Conservation (phyloP, 64 coral and sea anemone genomes). For the Astreopora myriophthalma region DNA sequence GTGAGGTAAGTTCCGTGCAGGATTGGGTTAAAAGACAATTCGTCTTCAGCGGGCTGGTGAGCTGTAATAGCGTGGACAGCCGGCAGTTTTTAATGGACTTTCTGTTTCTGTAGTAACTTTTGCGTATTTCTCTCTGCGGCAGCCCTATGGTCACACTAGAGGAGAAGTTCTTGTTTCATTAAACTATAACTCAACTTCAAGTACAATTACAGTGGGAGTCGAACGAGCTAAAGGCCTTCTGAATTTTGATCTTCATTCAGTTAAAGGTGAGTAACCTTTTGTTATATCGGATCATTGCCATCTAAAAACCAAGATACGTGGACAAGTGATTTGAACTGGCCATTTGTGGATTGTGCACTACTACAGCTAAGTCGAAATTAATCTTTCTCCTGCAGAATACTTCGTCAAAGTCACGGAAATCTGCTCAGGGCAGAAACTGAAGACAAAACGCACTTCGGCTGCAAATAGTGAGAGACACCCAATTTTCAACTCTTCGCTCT, state of each 20-base stretch:
- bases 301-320: too few relatives aligned
- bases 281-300: too few relatives aligned
- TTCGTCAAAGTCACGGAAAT: constrained; percentile 77
- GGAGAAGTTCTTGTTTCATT: constrained; percentile 71
- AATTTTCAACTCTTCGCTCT: constrained; percentile 47
- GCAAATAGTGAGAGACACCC: constrained; percentile 59
- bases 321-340: too few relatives aligned
- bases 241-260: constrained; percentile 52
- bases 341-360: background rate
- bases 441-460: constrained; percentile 70
- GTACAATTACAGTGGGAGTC: constrained; percentile 45
- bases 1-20: too few relatives aligned
- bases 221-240: constrained; percentile 56
- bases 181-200: constrained; percentile 12
- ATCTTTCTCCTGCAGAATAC: constrained; percentile 67
- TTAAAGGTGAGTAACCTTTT: constrained; percentile 66
- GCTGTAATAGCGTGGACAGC: too few relatives aligned
- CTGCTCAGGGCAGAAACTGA: constrained; percentile 55
- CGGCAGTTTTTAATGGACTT: too few relatives aligned
- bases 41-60: too few relatives aligned
- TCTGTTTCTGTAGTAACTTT: background rate
- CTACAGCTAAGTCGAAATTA: background rate
- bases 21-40: too few relatives aligned
- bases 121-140: background rate
- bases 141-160: constrained; percentile 77